A percentile compares a stretch with the other conserved stretches of the same genome.
Evolutionary conservation across 2,797 vertebrate species (phyloP).

Genomic region (Aotus griseimembra): DNA sequence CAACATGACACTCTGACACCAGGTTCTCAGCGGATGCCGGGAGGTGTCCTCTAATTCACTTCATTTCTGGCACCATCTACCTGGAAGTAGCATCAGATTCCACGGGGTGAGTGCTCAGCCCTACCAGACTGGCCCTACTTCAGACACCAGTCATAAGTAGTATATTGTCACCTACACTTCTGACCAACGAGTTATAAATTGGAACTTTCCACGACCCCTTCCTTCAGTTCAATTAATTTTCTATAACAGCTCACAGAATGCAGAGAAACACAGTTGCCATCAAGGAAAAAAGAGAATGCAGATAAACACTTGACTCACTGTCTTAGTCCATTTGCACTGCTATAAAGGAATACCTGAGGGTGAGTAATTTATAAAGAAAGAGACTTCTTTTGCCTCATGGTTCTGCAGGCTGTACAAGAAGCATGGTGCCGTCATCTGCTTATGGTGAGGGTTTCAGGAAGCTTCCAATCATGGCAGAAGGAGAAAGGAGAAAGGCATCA

Average conservation of each 20-base stretch:
- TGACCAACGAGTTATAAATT: neutral
- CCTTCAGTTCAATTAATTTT: neutral
- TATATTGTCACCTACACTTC: neutral
- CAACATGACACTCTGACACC: neutral
- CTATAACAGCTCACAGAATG: neutral
- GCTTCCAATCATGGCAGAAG: neutral
- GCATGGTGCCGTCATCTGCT: neutral
- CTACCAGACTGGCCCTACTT: neutral
- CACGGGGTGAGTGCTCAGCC: neutral
- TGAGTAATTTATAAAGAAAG: neutral
- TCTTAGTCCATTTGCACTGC: neutral
- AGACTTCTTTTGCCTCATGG: no score
- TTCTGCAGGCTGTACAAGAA: neutral
- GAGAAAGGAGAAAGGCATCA: neutral
- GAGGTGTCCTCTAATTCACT: neutral
- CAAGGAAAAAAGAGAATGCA: neutral
- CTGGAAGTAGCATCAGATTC: neutral
- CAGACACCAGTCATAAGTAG: neutral
- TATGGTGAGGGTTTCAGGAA: neutral
- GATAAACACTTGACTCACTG: neutral
- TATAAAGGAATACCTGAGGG: neutral
- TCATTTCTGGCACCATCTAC: neutral
- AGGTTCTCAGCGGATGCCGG: neutral
- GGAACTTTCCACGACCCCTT: neutral
- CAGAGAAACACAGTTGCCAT: neutral